A percentile compares a stretch with the other conserved stretches of the same genome.
Conservation (phyloP, 1,140 invertebrate species). For the Pararge aegeria region DNA sequence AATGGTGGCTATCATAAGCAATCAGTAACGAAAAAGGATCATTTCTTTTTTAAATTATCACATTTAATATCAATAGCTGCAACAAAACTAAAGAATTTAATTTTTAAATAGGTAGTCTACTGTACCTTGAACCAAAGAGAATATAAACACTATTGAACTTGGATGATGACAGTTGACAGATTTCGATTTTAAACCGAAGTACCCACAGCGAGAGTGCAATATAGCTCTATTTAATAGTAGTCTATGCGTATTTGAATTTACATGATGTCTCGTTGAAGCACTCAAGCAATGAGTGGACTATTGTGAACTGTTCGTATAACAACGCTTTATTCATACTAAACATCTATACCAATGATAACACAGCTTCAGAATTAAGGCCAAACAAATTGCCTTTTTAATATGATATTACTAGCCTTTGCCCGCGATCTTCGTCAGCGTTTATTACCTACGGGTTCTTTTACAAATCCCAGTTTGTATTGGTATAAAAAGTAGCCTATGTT, state of each 20-base stretch:
- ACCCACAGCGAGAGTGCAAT: neutral
- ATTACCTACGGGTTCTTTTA: neutral
- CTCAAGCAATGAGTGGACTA: slow-evolving; percentile 30
- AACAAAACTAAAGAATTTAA: too few relatives aligned
- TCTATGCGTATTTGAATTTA: slow-evolving; percentile 36
- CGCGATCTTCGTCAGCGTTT: neutral
- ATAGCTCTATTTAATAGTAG: slow-evolving; percentile 15
- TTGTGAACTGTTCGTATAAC: slow-evolving; percentile 23
- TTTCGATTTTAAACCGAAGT: neutral
- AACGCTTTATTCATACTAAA: slow-evolving; percentile 19
- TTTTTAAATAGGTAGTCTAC: too few relatives aligned
- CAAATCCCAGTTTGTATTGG: neutral
- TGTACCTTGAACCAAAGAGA: too few relatives aligned
- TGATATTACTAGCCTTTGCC: neutral
- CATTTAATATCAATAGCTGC: too few relatives aligned
- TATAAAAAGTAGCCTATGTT: too few relatives aligned
- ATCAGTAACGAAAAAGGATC: too few relatives aligned
- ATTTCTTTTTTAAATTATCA: too few relatives aligned
- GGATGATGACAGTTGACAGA: too few relatives aligned
- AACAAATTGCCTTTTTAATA: neutral
- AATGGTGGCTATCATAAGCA: too few relatives aligned
- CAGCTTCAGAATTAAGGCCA: neutral
- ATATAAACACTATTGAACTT: too few relatives aligned
- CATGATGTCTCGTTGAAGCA: slow-evolving; percentile 36
- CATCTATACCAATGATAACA: neutral